phyloP scores from a whole-genome alignment of 2,797 vertebrate species.

The Platyrinchus mystaceus region DNA sequence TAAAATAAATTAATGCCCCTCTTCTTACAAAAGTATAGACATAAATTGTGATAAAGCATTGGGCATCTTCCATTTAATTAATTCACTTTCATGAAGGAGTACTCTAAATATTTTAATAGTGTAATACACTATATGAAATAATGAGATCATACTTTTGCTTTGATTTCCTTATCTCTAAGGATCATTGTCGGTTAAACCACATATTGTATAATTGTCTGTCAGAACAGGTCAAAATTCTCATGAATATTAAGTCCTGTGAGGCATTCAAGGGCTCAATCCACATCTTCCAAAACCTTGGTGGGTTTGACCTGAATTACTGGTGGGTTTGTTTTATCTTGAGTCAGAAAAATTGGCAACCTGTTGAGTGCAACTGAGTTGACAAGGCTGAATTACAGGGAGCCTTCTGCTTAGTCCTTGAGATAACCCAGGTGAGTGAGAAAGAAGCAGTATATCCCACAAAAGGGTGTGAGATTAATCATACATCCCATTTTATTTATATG shows the following conservation, averaged over 20 bases:
- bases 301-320: not conserved
- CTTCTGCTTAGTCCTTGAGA: not conserved
- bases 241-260: not conserved
- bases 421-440: not conserved
- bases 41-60: not conserved
- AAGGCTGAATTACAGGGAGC: not conserved
- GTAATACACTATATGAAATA: not conserved
- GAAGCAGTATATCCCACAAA: not conserved
- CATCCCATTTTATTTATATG: not conserved
- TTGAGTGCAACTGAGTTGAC: not conserved
- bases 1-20: not conserved
- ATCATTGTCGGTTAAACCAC: not conserved
- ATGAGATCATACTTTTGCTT: slow-evolving; percentile 7
- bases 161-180: not conserved
- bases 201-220: not conserved
- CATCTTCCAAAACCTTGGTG: not conserved
- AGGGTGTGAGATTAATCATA: not conserved
- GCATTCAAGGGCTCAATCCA: not conserved
- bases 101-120: not conserved
- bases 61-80: not conserved
- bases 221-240: not conserved
- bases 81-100: not conserved
- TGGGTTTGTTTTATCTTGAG: not conserved
- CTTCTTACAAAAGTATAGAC: not conserved
- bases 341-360: not conserved